Base-by-base conservation (phyloP, 1,140 invertebrate genomes). In the Helicoverpa armigera region DNA sequence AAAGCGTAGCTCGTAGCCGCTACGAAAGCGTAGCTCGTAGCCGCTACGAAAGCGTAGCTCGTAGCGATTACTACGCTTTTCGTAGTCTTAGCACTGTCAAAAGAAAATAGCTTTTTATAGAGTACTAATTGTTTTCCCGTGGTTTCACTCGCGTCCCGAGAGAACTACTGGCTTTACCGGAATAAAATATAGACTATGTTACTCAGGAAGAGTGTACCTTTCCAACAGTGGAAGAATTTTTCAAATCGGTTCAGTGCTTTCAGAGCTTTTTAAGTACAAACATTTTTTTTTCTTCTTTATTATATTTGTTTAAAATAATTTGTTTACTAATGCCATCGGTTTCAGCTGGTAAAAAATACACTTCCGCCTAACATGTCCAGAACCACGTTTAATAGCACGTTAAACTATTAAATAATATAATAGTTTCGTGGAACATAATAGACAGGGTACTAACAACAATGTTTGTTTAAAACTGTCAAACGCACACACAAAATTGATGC, bases 401-500 rank as follows among this genome's bases (percentile, higher is more conserved):
- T n/a, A 16, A 43, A 65, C 61, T 65, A 65, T 48, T 48, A 43
- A 65, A 43, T 65, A 43, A 43, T 43, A 43, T 65, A 43, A 43
- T 43, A 12, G 0, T 31, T 7, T 43, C 16, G 14, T 48, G 0
- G 1, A 65, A 16, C 14, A 65, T 35, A 65, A 65, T 65, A 35
- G 35, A 67, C 43, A 50, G 9, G 48, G 63, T 16, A 13, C 63
- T 43, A 50, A 48, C 50, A 50, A 67, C 35, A 50, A 11, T 67
- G 35, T 67, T 50, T n/a, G 63, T 48, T 16, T 9, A 50, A 50
- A 67, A 67, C 63, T 67, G 63, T 67, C 63, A 67, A 12, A 67
- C n/a, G 43, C 63, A 50, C 7, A 9, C 43, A 67, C 63, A 4
- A 67, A 67, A 67, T 67, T 50, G 43, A 67, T 67, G 63, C 16